Conservation (phyloP, 2,888 invertebrate species). For the Maniola hyperantus region DNA sequence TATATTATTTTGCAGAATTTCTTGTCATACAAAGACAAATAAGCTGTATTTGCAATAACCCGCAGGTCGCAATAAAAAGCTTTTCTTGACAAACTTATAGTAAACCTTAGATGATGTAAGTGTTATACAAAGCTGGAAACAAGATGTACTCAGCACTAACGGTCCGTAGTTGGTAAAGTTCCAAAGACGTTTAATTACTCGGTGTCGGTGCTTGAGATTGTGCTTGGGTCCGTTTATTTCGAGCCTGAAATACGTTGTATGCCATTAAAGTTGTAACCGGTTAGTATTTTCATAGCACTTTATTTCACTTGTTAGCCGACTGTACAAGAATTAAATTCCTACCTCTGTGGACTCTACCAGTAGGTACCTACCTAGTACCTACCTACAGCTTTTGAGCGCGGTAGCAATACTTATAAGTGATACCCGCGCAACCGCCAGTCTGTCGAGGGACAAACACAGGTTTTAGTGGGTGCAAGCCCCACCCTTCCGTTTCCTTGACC, state of each 20-base stretch:
- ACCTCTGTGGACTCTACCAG: neutral
- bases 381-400: too few relatives aligned
- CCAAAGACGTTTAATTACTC: conserved; percentile 36
- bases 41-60: too few relatives aligned
- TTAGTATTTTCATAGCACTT: conserved; percentile 9
- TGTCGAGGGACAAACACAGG: too few relatives aligned
- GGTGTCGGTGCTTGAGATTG: conserved; percentile 24
- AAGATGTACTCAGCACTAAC: conserved; percentile 27
- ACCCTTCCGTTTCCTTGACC: too few relatives aligned
- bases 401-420: too few relatives aligned
- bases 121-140: conserved; percentile 23
- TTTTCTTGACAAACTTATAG: neutral
- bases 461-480: too few relatives aligned
- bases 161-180: conserved; percentile 26
- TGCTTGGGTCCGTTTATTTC: conserved; percentile 15
- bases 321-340: neutral
- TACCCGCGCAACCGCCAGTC: too few relatives aligned
- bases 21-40: too few relatives aligned
- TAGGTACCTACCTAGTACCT: too few relatives aligned
- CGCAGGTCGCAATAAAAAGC: too few relatives aligned
- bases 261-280: conserved; percentile 13
- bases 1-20: too few relatives aligned
- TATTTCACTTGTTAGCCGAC: neutral
- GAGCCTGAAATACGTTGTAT: neutral
- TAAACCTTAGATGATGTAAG: conserved; percentile 2